These are phyloP conservation scores for Corvus hawaiiensis DNA, from an alignment of 2,113 vertebrate genomes.

Conservation along the genomic window DNA sequence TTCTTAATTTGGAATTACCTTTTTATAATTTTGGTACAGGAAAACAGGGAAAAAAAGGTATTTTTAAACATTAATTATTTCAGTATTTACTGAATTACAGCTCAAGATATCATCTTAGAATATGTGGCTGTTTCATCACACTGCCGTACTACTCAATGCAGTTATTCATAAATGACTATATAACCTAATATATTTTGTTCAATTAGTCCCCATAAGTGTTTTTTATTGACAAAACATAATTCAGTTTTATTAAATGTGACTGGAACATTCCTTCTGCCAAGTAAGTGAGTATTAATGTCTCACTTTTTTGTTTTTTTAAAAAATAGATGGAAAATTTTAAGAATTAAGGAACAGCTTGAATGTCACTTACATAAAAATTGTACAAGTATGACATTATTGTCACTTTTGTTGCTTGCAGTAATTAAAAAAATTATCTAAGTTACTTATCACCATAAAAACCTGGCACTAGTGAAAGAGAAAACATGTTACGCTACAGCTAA, in stretches of 20 bases:
- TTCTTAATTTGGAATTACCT: neutral
- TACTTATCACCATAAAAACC: neutral
- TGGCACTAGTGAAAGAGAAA: neutral
- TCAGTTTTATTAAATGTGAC: slow-evolving; percentile 32
- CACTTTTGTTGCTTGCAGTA: neutral
- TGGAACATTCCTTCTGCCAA: slow-evolving; percentile 2
- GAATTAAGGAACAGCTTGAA: slow-evolving; percentile 51
- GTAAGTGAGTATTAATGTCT: neutral
- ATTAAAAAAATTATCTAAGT: neutral
- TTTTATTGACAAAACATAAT: slow-evolving; percentile 44
- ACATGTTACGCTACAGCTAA: neutral
- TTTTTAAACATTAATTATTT: neutral
- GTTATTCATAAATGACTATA: neutral
- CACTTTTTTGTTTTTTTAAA: neutral
- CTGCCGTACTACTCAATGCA: neutral
- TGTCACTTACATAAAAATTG: slow-evolving; percentile 1
- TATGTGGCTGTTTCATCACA: neutral
- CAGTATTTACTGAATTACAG: neutral
- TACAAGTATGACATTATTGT: slow-evolving; percentile 25
- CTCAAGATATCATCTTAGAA: neutral
- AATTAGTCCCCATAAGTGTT: neutral
- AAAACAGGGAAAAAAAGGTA: neutral
- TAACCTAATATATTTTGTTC: neutral
- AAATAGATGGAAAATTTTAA: slow-evolving; percentile 27
- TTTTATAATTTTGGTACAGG: neutral